These are phyloP conservation scores for Caenorhabditis sp. DNA, from an alignment of 2,888 invertebrate genomes.

Conservation along the genomic window DNA sequence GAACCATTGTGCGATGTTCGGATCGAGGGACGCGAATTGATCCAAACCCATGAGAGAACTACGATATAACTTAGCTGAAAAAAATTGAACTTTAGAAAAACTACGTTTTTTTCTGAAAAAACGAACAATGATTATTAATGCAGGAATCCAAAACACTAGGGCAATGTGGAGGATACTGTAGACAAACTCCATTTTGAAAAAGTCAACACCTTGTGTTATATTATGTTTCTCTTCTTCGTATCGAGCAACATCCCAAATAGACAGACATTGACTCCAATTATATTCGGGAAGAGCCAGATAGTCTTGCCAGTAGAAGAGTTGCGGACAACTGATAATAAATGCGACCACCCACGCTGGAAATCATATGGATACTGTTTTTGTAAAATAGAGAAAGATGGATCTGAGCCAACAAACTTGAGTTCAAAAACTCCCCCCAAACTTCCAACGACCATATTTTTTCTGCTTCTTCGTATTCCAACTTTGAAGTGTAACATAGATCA, in stretches of 20 bases:
- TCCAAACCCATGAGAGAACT: slow-evolving; percentile 67
- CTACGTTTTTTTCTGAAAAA: too few relatives aligned
- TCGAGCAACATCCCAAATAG: neutral
- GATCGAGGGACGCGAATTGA: slow-evolving; percentile 64
- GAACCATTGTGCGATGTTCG: slow-evolving; percentile 34
- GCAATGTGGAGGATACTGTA: slow-evolving; percentile 63
- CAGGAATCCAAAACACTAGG: slow-evolving; percentile 67
- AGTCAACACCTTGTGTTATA: neutral
- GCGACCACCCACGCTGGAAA: slow-evolving; percentile 61
- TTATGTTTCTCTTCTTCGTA: neutral
- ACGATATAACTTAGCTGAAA: slow-evolving; percentile 62
- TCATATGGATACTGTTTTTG: neutral
- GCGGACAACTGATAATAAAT: slow-evolving; percentile 58
- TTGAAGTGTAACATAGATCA: too few relatives aligned
- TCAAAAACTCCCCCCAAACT: too few relatives aligned
- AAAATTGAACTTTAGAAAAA: neutral
- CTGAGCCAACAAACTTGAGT: too few relatives aligned
- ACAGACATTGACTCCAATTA: slow-evolving; percentile 68
- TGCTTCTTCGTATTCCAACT: too few relatives aligned
- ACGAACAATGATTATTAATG: slow-evolving; percentile 60
- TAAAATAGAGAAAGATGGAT: too few relatives aligned
- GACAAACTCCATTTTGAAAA: slow-evolving; percentile 54
- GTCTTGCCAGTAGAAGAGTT: slow-evolving; percentile 64
- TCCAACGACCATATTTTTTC: neutral
- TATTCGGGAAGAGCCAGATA: slow-evolving; percentile 60